Percentiles rank a stretch among this genome's conserved stretches.
Conservation (phyloP, 1,140 invertebrate species). For the Achroia grisella region DNA sequence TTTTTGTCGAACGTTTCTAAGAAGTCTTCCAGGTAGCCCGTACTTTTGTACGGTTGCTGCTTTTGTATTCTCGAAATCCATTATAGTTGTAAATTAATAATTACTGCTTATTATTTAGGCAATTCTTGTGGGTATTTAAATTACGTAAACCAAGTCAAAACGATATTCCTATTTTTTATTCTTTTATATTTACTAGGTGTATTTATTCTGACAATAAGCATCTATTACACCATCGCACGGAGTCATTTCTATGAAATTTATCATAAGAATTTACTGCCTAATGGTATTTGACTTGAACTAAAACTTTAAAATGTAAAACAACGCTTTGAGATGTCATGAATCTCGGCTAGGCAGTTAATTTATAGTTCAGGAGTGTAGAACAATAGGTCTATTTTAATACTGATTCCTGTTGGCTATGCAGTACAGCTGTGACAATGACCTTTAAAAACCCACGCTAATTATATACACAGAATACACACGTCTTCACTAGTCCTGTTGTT, state of each 20-base stretch:
- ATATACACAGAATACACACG: constrained; percentile 37
- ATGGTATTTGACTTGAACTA: too few relatives aligned
- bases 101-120: background rate
- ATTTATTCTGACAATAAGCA: too few relatives aligned
- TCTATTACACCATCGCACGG: too few relatives aligned
- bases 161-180: too few relatives aligned
- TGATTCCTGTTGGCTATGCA: constrained; percentile 35
- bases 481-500: too few relatives aligned
- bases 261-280: too few relatives aligned
- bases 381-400: constrained; percentile 44
- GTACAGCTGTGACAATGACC: constrained; percentile 64
- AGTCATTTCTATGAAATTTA: too few relatives aligned
- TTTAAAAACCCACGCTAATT: constrained; percentile 69
- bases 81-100: constrained; percentile 5
- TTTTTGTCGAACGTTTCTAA: constrained; percentile 45
- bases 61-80: constrained; percentile 25
- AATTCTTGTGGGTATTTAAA: background rate
- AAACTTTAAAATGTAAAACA: too few relatives aligned
- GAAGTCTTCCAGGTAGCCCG: constrained; percentile 56
- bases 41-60: constrained; percentile 12
- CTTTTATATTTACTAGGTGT: too few relatives aligned
- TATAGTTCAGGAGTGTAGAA: constrained; percentile 6
- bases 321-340: too few relatives aligned
- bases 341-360: constrained; percentile 3
- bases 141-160: too few relatives aligned